These are phyloP conservation scores for Gryllus bimaculatus DNA, from an alignment of 1,140 invertebrate genomes.

Conservation along the genomic window DNA sequence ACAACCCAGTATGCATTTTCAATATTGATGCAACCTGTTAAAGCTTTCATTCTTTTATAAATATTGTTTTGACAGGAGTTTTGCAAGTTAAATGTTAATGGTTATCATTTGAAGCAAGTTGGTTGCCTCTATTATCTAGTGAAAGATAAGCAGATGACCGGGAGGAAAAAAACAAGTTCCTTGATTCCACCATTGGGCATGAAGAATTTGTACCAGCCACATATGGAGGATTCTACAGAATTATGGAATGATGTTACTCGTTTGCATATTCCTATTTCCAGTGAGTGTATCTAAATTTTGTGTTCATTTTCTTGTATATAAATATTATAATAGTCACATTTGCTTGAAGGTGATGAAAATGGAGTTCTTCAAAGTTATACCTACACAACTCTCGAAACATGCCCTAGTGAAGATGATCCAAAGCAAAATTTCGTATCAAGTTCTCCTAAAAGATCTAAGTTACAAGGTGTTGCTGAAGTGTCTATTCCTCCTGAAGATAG, in stretches of 20 bases:
- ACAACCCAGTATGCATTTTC: too few species aligned
- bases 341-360: slow-evolving; percentile 13
- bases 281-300: background rate
- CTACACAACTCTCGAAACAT: background rate
- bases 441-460: background rate
- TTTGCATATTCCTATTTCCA: slow-evolving; percentile 20
- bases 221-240: background rate
- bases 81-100: slow-evolving; percentile 45
- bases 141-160: slow-evolving; percentile 29
- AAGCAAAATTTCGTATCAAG: background rate
- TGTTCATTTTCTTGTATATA: background rate
- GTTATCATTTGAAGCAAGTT: slow-evolving; percentile 50
- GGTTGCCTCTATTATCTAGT: slow-evolving; percentile 53
- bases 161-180: slow-evolving; percentile 4
- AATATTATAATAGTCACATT: background rate
- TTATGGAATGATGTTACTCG: slow-evolving; percentile 15
- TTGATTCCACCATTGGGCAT: slow-evolving; percentile 11
- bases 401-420: background rate
- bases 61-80: slow-evolving; percentile 41
- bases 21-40: too few species aligned
- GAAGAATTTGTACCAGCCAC: slow-evolving; percentile 10
- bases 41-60: too few species aligned
- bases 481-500: background rate
- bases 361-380: background rate
- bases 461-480: background rate